These are phyloP conservation scores for Amphipoea oculea DNA, from an alignment of 2,888 invertebrate genomes.

Conservation along the genomic window DNA sequence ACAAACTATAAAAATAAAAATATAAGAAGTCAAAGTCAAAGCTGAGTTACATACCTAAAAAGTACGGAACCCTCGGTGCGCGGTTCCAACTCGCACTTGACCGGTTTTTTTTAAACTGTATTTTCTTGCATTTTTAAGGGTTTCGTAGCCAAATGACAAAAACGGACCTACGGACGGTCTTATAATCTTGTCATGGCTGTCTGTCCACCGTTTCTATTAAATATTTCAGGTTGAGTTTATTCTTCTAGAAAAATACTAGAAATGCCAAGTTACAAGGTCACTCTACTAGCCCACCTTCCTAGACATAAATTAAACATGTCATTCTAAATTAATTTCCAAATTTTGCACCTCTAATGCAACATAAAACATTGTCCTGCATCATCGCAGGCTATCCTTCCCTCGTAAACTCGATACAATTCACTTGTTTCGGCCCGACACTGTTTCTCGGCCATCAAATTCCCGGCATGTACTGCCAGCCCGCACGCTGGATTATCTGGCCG, in stretches of 20 bases:
- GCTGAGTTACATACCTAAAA: too few relatives aligned
- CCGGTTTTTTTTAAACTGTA: too few relatives aligned
- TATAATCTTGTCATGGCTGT: neutral
- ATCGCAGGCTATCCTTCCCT: neutral
- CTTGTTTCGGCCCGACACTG: slow-evolving; percentile 10
- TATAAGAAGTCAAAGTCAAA: too few relatives aligned
- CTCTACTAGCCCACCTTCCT: neutral
- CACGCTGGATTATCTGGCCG: slow-evolving; percentile 17
- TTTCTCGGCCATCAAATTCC: slow-evolving; percentile 3
- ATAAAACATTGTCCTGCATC: neutral
- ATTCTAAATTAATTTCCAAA: neutral
- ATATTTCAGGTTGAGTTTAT: neutral
- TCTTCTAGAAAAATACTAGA: neutral
- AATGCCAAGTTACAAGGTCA: neutral
- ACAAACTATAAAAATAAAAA: too few relatives aligned
- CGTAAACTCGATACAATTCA: slow-evolving; percentile 2
- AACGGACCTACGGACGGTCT: neutral
- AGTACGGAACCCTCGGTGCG: too few relatives aligned
- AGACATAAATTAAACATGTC: neutral
- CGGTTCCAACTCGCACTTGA: too few relatives aligned
- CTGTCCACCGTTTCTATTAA: neutral
- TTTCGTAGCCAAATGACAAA: neutral
- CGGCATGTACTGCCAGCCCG: neutral
- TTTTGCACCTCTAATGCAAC: too few relatives aligned
- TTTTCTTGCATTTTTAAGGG: too few relatives aligned